Base-by-base conservation (phyloP, 2,888 invertebrate genomes). In the Caenorhabditis macrosperma region DNA sequence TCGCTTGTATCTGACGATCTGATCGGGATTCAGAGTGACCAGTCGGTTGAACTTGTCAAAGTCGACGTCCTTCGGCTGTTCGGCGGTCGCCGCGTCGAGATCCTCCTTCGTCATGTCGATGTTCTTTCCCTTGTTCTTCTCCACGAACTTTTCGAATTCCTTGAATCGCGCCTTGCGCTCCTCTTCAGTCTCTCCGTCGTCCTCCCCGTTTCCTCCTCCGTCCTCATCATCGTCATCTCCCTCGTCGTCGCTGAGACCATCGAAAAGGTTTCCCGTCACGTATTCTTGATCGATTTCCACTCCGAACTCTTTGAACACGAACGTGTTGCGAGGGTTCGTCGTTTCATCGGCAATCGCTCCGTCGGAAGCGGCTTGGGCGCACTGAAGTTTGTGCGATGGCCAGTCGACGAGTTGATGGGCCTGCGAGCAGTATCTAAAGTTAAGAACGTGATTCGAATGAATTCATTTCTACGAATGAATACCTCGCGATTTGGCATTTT, bases 321-420 rank as follows among this genome's bases (percentile, higher is more conserved):
- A 88, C 2, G 66, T 9, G 64, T 83, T 85, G 17, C 28, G 28
- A 17, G 84, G 82, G 52, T 84, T 82, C 15, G 46, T 54, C 20
- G 28, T 41, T 26, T 55, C 33, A 7, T 63, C 66, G 1, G 26
- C 48, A 20, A 75, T 71, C 10, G 61, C 63, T 9, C 46, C 60
- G 20, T 61, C 61, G 2, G 15, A 17, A 10, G 71, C 69, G 6
- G 64, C 57, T 44, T 80, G 61, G 24, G 84, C 85, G 83, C 93
- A 93, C 1, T 69, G 61, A 15, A 76, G 75, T 91, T 95, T 96
- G 90, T 97, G 97, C 74, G 93, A 20, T 90, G 94, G 94, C 97
- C 97, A 97, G 91, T 97, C 95, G 10, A 94, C 87, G 15, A 94
- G 92, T 92, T 97, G 97, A 92, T 97, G 97, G 55, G 93, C 93